These are phyloP conservation scores for Synergus gifuensis DNA, from an alignment of 2,888 invertebrate genomes.

Conservation along the genomic window DNA sequence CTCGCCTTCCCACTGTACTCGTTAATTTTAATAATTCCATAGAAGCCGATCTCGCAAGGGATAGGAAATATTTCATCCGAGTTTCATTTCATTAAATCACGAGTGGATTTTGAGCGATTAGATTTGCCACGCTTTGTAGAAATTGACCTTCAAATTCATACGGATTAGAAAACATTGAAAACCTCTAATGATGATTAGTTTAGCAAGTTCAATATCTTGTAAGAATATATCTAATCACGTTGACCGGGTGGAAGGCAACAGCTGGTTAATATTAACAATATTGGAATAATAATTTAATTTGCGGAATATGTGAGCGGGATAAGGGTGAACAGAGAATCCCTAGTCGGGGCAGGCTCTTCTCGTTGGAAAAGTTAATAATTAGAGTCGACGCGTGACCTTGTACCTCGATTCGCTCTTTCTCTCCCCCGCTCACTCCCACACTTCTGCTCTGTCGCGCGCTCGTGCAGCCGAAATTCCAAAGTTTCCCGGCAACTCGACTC, in stretches of 20 bases:
- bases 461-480: slow-evolving; percentile 72
- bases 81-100: slow-evolving; percentile 23
- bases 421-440: slow-evolving; percentile 48
- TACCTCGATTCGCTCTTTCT: slow-evolving; percentile 65
- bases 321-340: slow-evolving; percentile 1
- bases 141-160: background rate
- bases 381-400: slow-evolving; percentile 76
- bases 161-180: background rate
- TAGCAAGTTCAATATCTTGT: background rate
- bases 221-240: slow-evolving; percentile 16
- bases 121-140: background rate
- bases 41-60: slow-evolving; percentile 22
- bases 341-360: slow-evolving; percentile 36
- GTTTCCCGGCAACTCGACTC: slow-evolving; percentile 74
- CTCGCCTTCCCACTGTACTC: slow-evolving; percentile 31
- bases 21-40: slow-evolving; percentile 41
- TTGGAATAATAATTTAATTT: slow-evolving; percentile 39
- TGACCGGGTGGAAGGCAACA: slow-evolving; percentile 24
- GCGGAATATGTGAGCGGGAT: slow-evolving; percentile 18
- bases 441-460: slow-evolving; percentile 55
- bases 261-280: slow-evolving; percentile 40
- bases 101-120: background rate
- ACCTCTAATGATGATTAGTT: background rate
- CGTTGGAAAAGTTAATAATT: slow-evolving; percentile 74
- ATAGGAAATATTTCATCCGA: slow-evolving; percentile 30